A percentile compares a stretch with the other conserved stretches of the same genome.
Conservation (phyloP, 53 echinoderm and acorn worm species). For the Crossaster papposus region DNA sequence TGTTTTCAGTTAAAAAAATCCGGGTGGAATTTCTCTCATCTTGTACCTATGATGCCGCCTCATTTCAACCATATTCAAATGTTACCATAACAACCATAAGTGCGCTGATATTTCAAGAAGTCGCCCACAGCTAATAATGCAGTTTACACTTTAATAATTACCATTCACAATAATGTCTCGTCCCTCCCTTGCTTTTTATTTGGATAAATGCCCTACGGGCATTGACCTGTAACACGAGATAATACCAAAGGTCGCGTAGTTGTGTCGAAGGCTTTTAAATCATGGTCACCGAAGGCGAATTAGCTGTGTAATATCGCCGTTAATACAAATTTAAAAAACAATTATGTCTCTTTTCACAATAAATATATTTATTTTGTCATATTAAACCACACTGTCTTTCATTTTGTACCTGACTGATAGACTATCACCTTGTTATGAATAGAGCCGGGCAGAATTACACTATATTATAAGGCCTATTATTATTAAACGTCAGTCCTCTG, state of each 20-base stretch:
- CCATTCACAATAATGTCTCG: background rate
- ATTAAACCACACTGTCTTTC: too few relatives aligned
- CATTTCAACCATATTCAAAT: background rate
- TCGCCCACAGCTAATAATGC: background rate
- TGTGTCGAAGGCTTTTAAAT: background rate
- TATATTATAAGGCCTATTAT: too few relatives aligned
- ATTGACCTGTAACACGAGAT: background rate
- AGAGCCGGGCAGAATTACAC: too few relatives aligned
- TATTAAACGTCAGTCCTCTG: too few relatives aligned
- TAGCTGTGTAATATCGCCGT: background rate
- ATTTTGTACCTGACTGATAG: too few relatives aligned
- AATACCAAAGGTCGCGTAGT: background rate
- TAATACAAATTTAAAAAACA: too few relatives aligned
- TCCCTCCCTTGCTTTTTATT: background rate
- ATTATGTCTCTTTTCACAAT: too few relatives aligned
- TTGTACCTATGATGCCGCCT: background rate
- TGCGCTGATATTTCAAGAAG: conserved; percentile 17
- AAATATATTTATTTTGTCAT: too few relatives aligned
- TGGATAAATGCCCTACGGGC: background rate
- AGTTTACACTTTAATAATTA: background rate
- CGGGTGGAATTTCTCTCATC: background rate
- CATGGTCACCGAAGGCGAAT: background rate
- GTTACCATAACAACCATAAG: conserved; percentile 16
- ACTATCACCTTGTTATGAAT: too few relatives aligned
- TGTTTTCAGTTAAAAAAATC: background rate